These are phyloP conservation scores for Sarcophaga rosellei DNA, from an alignment of 2,888 invertebrate genomes.

Conservation along the genomic window DNA sequence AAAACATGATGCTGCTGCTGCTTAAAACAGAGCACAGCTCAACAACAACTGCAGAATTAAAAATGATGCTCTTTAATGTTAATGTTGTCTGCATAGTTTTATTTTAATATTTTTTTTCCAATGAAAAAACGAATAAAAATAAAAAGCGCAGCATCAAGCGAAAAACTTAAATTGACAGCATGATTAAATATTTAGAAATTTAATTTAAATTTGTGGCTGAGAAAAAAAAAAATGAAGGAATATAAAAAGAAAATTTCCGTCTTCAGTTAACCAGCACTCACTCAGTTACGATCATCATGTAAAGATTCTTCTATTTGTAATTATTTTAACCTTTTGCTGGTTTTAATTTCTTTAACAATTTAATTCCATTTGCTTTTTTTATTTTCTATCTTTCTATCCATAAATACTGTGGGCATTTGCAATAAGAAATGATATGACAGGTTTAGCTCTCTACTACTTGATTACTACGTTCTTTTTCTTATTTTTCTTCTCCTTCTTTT, in stretches of 20 bases:
- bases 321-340: conserved; percentile 51
- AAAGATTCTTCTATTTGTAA: neutral
- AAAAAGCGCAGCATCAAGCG: conserved; percentile 45
- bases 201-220: conserved; percentile 55
- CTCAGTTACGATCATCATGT: neutral
- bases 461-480: neutral
- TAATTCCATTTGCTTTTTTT: neutral
- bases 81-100: conserved; percentile 60
- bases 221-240: neutral
- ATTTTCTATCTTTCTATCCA: conserved; percentile 37
- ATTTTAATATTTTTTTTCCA: conserved; percentile 8
- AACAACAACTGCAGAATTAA: conserved; percentile 12
- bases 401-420: conserved; percentile 39
- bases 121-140: conserved; percentile 51
- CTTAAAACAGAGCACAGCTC: conserved; percentile 41
- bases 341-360: conserved; percentile 13
- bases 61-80: conserved; percentile 61
- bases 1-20: neutral
- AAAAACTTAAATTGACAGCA: conserved; percentile 63
- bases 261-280: neutral
- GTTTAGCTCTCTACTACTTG: conserved; percentile 31
- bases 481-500: neutral
- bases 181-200: conserved; percentile 64
- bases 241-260: neutral
- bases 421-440: conserved; percentile 52